Percentiles rank a stretch among this genome's conserved stretches.
These are phyloP conservation scores for Perodicticus potto DNA, from an alignment of 2,797 vertebrate genomes.

Conservation along the genomic window DNA sequence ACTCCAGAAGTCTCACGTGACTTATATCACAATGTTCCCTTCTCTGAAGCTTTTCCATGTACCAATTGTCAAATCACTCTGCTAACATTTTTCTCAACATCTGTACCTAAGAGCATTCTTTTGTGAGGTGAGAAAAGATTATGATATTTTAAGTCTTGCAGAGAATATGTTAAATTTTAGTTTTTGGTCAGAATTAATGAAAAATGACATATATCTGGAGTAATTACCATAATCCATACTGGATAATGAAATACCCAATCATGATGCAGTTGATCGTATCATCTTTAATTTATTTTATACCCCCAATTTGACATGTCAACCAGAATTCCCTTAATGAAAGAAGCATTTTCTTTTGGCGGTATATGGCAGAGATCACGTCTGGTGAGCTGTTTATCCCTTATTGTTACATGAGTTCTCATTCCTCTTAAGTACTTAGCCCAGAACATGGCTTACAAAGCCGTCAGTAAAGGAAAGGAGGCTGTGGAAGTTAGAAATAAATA, in stretches of 20 bases:
- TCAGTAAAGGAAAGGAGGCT: not conserved
- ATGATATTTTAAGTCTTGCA: constrained; percentile 50
- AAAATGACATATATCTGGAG: not conserved
- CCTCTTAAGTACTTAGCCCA: not conserved
- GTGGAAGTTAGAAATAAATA: not conserved
- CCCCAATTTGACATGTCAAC: not conserved
- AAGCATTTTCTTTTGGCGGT: not conserved
- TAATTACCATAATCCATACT: constrained; percentile 1
- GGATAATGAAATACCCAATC: not conserved
- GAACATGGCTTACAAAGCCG: not conserved
- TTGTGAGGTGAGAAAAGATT: constrained; percentile 41
- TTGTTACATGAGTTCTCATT: not conserved
- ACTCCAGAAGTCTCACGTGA: constrained; percentile 61
- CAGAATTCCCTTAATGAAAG: constrained; percentile 31
- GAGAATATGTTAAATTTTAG: constrained; percentile 15
- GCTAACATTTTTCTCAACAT: constrained; percentile 47
- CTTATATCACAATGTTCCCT: constrained; percentile 53
- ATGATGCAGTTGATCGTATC: not conserved
- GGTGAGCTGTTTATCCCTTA: not conserved
- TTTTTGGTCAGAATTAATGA: constrained; percentile 24
- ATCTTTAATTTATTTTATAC: constrained; percentile 34
- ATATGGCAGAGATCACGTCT: not conserved
- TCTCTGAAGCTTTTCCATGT: constrained; percentile 35
- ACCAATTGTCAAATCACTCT: constrained; percentile 72
- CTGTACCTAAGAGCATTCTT: constrained; percentile 21